A percentile compares a stretch with the other conserved stretches of the same genome.
Conservation (phyloP, 2,888 invertebrate genomes). For the Steinernema scapterisci region DNA sequence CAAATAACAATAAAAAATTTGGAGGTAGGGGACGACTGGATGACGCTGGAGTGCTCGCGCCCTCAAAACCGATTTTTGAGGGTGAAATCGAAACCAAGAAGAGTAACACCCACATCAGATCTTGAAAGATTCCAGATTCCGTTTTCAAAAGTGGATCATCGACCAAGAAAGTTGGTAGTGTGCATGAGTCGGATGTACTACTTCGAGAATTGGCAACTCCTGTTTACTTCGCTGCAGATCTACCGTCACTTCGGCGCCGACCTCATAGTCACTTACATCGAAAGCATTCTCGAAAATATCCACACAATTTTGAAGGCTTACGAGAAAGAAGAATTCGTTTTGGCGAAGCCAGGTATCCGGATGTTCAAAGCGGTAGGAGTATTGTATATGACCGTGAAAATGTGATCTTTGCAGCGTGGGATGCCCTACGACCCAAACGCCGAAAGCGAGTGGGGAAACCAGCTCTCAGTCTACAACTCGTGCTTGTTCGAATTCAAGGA, state of each 20-base stretch:
- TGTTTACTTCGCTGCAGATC: conserved; percentile 44
- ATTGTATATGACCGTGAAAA: background rate
- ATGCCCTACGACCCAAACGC: conserved; percentile 48
- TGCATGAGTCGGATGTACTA: conserved; percentile 51
- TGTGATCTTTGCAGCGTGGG: background rate
- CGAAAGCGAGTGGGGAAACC: conserved; percentile 44
- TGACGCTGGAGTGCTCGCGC: no score
- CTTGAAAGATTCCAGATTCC: conserved; percentile 41
- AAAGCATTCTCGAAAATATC: conserved; percentile 40
- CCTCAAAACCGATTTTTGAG: no score
- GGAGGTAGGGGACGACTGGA: no score
- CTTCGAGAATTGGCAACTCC: conserved; percentile 51
- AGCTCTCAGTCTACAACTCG: conserved; percentile 40
- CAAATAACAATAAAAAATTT: no score
- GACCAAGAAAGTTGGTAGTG: conserved; percentile 41
- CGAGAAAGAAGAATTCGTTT: conserved; percentile 42
- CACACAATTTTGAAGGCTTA: conserved; percentile 41
- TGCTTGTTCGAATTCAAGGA: conserved; percentile 49
- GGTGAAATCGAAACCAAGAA: no score
- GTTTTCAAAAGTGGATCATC: conserved; percentile 35
- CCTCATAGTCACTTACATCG: conserved; percentile 45
- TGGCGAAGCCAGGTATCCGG: conserved; percentile 40
- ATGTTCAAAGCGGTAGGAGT: conserved; percentile 36
- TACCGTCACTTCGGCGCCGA: conserved; percentile 45
- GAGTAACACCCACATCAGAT: no score